Evolutionary conservation across 2,113 vertebrate genomes (phyloP).

Genomic region (Raja brachyura): DNA sequence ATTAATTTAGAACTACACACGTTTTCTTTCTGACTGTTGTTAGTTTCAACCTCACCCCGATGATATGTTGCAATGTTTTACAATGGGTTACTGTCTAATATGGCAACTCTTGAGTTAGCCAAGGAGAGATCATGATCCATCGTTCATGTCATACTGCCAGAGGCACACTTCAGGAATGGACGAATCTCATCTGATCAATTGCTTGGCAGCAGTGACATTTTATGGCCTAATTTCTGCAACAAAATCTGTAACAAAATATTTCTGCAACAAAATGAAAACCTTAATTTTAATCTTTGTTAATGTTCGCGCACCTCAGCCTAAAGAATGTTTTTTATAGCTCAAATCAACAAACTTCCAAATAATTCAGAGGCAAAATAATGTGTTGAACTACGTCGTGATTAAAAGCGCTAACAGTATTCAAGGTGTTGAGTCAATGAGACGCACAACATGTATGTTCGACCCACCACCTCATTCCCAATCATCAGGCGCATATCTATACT

Average conservation of each 20-base stretch:
- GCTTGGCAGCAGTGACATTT: neutral
- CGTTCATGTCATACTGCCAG: neutral
- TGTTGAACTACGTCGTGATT: slow-evolving; percentile 9
- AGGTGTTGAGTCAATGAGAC: neutral
- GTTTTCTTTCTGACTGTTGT: neutral
- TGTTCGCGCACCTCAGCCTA: neutral
- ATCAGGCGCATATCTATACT: too few species aligned
- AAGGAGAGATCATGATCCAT: neutral
- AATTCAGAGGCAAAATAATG: neutral
- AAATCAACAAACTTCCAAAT: neutral
- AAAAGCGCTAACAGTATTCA: neutral
- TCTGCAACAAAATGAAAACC: neutral
- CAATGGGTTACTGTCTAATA: neutral
- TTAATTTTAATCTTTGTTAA: neutral
- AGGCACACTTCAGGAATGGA: neutral
- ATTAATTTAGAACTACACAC: too few species aligned
- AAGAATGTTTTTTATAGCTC: neutral
- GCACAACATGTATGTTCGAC: too few species aligned
- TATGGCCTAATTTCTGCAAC: neutral
- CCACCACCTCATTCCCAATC: too few species aligned
- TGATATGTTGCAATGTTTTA: neutral
- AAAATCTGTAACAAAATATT: neutral
- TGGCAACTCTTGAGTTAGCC: neutral
- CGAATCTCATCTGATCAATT: neutral
- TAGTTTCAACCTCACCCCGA: slow-evolving; percentile 18